These are phyloP conservation scores for Phyllostomus hastatus DNA, from an alignment of 2,113 vertebrate genomes.

Conservation along the genomic window DNA sequence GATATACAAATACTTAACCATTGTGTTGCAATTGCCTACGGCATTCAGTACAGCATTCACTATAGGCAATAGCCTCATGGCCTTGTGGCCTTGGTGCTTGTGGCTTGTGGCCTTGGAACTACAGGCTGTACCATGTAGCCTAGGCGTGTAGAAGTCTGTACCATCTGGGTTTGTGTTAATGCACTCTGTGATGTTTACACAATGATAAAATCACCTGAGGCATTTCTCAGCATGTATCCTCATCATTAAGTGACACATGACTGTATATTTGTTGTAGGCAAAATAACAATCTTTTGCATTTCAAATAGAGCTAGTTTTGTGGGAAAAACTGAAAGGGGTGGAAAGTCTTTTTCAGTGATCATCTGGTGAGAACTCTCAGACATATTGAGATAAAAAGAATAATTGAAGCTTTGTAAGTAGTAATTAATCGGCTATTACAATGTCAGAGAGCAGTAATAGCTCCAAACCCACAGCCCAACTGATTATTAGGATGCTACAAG, in stretches of 20 bases:
- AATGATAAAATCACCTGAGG: background rate
- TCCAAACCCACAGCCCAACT: background rate
- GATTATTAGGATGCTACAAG: background rate
- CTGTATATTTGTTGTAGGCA: background rate
- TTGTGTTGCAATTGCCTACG: background rate
- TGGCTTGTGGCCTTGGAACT: too few relatives aligned
- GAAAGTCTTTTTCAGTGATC: background rate
- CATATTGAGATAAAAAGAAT: constrained; percentile 52
- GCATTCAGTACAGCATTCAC: background rate
- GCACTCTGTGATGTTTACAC: background rate
- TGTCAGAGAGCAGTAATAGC: background rate
- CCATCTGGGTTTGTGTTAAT: background rate
- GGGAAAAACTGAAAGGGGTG: background rate
- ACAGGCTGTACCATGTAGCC: background rate
- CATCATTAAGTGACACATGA: background rate
- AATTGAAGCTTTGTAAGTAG: constrained; percentile 40
- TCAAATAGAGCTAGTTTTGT: background rate
- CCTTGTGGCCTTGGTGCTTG: too few relatives aligned
- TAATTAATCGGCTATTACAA: constrained; percentile 43
- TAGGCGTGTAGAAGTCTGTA: too few relatives aligned
- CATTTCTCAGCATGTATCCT: background rate
- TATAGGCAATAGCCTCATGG: too few relatives aligned
- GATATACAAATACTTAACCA: background rate
- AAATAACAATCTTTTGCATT: background rate
- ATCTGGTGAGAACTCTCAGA: constrained; percentile 41